Evolutionary conservation across 2,888 invertebrate species (phyloP), one percentile per base, ranked within the genome.

Genomic region (Dynastes grantii): DNA sequence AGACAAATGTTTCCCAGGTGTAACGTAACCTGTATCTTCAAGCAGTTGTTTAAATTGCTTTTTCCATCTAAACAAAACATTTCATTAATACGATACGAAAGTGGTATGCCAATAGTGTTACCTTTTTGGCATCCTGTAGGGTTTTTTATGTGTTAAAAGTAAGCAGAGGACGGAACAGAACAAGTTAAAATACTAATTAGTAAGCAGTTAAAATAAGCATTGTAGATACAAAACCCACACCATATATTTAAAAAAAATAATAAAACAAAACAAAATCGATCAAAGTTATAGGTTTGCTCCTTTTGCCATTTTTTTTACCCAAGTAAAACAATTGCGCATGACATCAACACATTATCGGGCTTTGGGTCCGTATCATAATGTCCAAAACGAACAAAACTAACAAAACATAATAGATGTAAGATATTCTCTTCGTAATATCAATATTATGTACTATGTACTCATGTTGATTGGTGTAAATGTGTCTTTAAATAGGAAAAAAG

Each of bases 1-100:
- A 0, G 95, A 94, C 82, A 98, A 89, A 84, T 95, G 94, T 89
- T 98, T 97, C n/a, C 98, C 98, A 1, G 98, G 97, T 0, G 97
- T 97, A 45, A 98, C 97, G 89, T 98, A 97, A 1, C 96, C 96
- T 0, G 97, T 97, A 88, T 97, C 97, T 88, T 97, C 96, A 77
- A 98, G 91, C 27, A 98, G 91, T 86, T 96, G 94, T 88, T 97
- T 97, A 90, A 98, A 98, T 87, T 98, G 97, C 86, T 96, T 95
- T 88, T 97, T 96, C 94, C 96, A 95, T 89, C 97, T 97, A 88
- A 79, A 83, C 81, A 80, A 76, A 76, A 78, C 58, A 76, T 37
- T 58, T 65, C 70, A 55, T 79, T 71, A 70, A 79, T 67, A 76
- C 29, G 49, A 40, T 49, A 70, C 51, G 65, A 61, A 29, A 16